These are phyloP conservation scores for Puma concolor DNA, from an alignment of 2,113 vertebrate species.

Conservation along the genomic window DNA sequence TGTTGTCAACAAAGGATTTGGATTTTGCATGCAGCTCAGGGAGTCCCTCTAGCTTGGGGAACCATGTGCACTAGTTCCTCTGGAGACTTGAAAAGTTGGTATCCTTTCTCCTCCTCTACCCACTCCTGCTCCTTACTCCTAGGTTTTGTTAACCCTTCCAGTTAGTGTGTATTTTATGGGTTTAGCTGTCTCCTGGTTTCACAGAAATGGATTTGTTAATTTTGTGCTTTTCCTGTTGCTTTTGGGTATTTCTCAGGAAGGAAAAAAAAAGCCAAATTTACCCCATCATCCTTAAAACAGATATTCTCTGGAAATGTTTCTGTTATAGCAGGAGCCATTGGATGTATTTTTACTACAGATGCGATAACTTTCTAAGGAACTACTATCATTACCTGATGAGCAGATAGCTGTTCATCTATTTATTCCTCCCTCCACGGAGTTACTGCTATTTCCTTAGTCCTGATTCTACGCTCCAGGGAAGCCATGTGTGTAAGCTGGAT, in stretches of 20 bases:
- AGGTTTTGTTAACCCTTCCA: neutral
- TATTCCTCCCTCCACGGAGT: neutral
- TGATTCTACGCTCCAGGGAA: neutral
- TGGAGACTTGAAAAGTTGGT: fast-evolving
- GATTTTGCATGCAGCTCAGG: neutral
- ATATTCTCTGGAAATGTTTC: neutral
- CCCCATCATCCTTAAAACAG: neutral
- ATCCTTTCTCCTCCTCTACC: neutral
- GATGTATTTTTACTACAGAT: neutral
- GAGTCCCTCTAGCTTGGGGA: neutral
- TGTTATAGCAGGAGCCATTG: neutral
- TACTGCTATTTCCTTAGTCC: neutral
- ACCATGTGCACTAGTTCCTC: fast-evolving
- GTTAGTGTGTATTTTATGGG: neutral
- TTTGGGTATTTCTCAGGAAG: neutral
- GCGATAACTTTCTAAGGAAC: neutral
- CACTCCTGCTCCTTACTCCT: neutral
- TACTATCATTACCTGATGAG: neutral
- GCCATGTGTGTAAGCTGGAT: neutral
- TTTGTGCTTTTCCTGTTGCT: neutral
- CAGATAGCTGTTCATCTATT: neutral
- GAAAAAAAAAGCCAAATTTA: neutral
- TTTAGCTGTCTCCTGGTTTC: neutral
- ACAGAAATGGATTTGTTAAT: neutral
- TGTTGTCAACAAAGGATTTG: neutral